Percentiles rank a stretch among this genome's conserved stretches.
Conservation (phyloP, 2,888 invertebrate genomes). For the Chrysomela aeneicollis region DNA sequence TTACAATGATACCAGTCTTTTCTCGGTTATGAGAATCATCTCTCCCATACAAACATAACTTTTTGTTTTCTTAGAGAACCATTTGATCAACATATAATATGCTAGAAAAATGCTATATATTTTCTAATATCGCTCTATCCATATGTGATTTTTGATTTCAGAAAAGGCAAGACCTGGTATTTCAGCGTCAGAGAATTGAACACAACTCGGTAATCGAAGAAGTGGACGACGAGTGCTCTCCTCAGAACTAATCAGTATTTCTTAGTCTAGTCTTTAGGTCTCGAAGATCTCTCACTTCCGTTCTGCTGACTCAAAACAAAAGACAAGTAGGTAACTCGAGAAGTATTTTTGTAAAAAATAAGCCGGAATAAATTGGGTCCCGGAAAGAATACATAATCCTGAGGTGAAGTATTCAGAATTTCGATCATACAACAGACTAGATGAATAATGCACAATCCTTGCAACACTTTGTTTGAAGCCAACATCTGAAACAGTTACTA, state of each 20-base stretch:
- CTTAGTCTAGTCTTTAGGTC: not conserved
- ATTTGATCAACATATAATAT: too few species aligned
- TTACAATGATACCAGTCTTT: too few species aligned
- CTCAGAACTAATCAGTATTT: slow-evolving; percentile 55
- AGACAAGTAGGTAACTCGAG: not conserved
- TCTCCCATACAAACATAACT: too few species aligned
- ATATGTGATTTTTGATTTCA: slow-evolving; percentile 51
- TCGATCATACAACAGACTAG: too few species aligned
- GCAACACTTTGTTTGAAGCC: too few species aligned
- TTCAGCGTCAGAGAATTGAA: slow-evolving; percentile 70
- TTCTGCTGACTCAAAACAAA: not conserved
- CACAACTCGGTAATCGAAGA: slow-evolving; percentile 77
- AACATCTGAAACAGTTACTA: too few species aligned
- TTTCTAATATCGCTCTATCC: too few species aligned
- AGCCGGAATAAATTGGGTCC: not conserved
- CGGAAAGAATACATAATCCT: not conserved
- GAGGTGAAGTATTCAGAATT: too few species aligned
- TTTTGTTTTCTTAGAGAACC: too few species aligned
- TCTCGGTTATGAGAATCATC: too few species aligned
- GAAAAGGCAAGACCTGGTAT: slow-evolving; percentile 67
- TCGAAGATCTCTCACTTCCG: slow-evolving; percentile 7
- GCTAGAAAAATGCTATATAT: too few species aligned
- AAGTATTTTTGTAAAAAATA: slow-evolving; percentile 16
- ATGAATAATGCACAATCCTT: too few species aligned
- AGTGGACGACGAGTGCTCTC: slow-evolving; percentile 66